Conservation (phyloP, 2,113 vertebrate genomes). For the Pseudopodoces humilis region DNA sequence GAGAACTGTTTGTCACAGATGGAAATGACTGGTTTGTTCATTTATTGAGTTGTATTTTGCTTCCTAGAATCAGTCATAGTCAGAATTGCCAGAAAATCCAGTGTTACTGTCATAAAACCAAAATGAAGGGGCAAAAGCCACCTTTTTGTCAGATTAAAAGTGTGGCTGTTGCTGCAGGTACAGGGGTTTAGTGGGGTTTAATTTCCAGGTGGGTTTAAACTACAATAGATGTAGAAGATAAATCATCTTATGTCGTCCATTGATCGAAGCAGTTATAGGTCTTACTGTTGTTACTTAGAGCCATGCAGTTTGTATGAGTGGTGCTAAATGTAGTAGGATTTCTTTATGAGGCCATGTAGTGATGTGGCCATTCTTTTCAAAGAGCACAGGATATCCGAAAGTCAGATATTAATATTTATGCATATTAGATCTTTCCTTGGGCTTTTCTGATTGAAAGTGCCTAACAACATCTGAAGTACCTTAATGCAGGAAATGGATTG, state of each 20-base stretch:
- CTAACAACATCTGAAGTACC: not conserved
- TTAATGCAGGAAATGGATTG: not conserved
- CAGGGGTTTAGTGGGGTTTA: not conserved
- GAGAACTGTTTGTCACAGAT: not conserved
- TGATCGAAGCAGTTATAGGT: not conserved
- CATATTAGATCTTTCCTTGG: not conserved
- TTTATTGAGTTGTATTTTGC: not conserved
- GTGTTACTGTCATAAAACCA: not conserved
- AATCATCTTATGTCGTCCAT: not conserved
- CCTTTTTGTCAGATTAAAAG: not conserved
- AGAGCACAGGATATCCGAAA: not conserved
- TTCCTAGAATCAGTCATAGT: not conserved
- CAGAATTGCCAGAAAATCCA: not conserved
- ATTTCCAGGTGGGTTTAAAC: not conserved
- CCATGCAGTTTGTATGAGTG: not conserved
- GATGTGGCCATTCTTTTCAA: not conserved
- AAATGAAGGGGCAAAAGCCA: not conserved
- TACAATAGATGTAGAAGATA: not conserved
- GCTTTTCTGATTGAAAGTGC: not conserved
- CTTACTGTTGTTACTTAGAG: not conserved
- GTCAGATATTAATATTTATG: not conserved
- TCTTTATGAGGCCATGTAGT: not conserved
- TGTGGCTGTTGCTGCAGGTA: not conserved
- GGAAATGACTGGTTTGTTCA: not conserved
- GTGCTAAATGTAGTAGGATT: not conserved